Percentiles rank a stretch among this genome's conserved stretches.
phyloP scores from a whole-genome alignment of 2,888 invertebrate genomes.

The Tetramorium bicarinatum region DNA sequence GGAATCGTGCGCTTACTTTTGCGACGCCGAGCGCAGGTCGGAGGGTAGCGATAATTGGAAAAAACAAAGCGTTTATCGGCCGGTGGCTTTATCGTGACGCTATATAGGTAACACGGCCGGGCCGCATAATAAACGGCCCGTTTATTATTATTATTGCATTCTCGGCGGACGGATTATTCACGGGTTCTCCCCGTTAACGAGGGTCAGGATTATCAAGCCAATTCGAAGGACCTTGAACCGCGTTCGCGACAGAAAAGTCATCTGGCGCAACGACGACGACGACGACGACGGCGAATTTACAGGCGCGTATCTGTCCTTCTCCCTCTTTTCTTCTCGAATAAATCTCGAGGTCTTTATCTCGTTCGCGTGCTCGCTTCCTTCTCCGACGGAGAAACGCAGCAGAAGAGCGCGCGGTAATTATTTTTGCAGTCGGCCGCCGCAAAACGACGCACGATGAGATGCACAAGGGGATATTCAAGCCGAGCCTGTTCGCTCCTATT shows the following conservation, averaged over 20 bases:
- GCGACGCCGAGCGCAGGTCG: conserved; percentile 46
- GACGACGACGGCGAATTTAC: conserved; percentile 26
- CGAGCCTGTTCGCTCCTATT: conserved; percentile 34
- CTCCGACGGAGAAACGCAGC: conserved; percentile 4
- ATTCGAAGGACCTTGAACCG: conserved; percentile 59
- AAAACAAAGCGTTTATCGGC: conserved; percentile 62
- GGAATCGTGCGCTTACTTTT: conserved; percentile 14
- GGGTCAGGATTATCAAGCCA: conserved; percentile 61
- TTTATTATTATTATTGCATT: conserved; percentile 27
- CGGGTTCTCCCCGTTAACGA: conserved; percentile 41
- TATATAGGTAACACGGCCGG: conserved; percentile 58
- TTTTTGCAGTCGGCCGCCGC: conserved; percentile 16
- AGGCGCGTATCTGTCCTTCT: neutral
- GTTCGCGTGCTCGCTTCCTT: conserved; percentile 19
- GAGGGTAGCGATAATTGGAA: conserved; percentile 66
- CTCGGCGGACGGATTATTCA: conserved; percentile 27
- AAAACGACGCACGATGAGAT: neutral
- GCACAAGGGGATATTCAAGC: conserved; percentile 35
- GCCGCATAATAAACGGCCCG: conserved; percentile 19
- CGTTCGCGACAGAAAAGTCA: conserved; percentile 35
- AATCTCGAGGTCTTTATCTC: neutral
- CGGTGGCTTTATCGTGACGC: conserved; percentile 52
- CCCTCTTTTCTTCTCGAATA: neutral
- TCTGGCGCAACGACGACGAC: neutral
- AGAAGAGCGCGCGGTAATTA: conserved; percentile 28